Conservation (phyloP, 2,888 invertebrate species). For the Calliphora vomitoria region DNA sequence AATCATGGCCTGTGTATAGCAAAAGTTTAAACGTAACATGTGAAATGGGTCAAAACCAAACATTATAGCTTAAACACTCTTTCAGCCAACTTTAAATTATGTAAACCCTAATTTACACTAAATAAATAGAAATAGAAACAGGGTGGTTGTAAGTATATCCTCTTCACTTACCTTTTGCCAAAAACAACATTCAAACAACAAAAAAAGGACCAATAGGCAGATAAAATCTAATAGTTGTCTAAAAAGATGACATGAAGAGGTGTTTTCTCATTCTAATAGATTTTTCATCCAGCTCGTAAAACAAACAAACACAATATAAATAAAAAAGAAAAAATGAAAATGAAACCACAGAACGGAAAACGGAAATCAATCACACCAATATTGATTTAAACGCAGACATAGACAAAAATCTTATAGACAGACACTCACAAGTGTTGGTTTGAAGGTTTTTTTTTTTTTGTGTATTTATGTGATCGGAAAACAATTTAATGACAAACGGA, state of each 20-base stretch:
- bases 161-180: background rate
- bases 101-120: slow-evolving; percentile 45
- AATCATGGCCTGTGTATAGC: slow-evolving; percentile 29
- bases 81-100: slow-evolving; percentile 22
- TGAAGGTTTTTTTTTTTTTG: background rate
- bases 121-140: slow-evolving; percentile 28
- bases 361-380: slow-evolving; percentile 71
- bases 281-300: background rate
- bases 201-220: slow-evolving; percentile 2
- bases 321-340: slow-evolving; percentile 47
- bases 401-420: slow-evolving; percentile 45
- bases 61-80: slow-evolving; percentile 2
- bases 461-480: slow-evolving; percentile 79
- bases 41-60: slow-evolving; percentile 19
- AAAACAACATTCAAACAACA: background rate
- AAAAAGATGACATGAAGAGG: slow-evolving; percentile 20
- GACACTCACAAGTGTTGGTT: background rate
- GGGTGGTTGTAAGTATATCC: too few species aligned
- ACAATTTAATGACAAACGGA: slow-evolving; percentile 84
- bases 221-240: slow-evolving; percentile 46
- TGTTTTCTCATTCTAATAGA: background rate
- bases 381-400: slow-evolving; percentile 62
- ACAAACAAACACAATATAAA: slow-evolving; percentile 44
- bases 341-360: slow-evolving; percentile 54
- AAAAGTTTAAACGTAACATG: slow-evolving; percentile 1